phyloP scores from a whole-genome alignment of 1,140 invertebrate species.

The Megalonaias nervosa region DNA sequence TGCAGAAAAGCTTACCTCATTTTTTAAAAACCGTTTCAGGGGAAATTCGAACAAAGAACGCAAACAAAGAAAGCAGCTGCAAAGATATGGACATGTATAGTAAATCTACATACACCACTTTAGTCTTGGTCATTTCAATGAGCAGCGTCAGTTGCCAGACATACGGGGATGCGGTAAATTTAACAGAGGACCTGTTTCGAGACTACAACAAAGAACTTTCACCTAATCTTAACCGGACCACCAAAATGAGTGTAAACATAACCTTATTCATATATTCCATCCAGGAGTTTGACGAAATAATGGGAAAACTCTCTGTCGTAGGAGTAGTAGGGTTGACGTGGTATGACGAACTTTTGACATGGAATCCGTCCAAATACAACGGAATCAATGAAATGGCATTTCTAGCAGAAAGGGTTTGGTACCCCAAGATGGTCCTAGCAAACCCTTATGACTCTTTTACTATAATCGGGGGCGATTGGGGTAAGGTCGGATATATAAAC shows the following conservation, averaged over 20 bases:
- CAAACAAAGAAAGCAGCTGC: too few species aligned
- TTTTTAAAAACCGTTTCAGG: too few species aligned
- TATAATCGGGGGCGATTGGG: not conserved
- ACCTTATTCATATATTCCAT: slow-evolving; percentile 3
- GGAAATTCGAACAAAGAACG: too few species aligned
- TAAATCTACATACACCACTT: too few species aligned
- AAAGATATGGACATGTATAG: too few species aligned
- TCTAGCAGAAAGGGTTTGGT: slow-evolving; percentile 10
- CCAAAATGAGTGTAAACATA: not conserved
- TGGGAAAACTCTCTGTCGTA: slow-evolving; percentile 15
- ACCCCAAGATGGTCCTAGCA: slow-evolving; percentile 4
- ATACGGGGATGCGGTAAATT: too few species aligned
- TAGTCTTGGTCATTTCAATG: too few species aligned
- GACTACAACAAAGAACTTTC: slow-evolving; percentile 2
- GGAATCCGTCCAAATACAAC: slow-evolving; percentile 10
- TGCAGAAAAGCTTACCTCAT: too few species aligned
- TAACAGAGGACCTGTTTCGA: too few species aligned
- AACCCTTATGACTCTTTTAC: slow-evolving; percentile 7
- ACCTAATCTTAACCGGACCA: slow-evolving; percentile 6
- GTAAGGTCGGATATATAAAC: slow-evolving; percentile 10
- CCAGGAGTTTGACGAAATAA: slow-evolving; percentile 30
- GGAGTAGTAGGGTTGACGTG: slow-evolving; percentile 2
- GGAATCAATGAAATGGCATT: not conserved
- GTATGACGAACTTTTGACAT: slow-evolving; percentile 16
- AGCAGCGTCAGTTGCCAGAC: too few species aligned